Evolutionary conservation across 2,113 vertebrate genomes (phyloP), one percentile per base, ranked within the genome.

Genomic region (Ibidorhyncha struthersii): DNA sequence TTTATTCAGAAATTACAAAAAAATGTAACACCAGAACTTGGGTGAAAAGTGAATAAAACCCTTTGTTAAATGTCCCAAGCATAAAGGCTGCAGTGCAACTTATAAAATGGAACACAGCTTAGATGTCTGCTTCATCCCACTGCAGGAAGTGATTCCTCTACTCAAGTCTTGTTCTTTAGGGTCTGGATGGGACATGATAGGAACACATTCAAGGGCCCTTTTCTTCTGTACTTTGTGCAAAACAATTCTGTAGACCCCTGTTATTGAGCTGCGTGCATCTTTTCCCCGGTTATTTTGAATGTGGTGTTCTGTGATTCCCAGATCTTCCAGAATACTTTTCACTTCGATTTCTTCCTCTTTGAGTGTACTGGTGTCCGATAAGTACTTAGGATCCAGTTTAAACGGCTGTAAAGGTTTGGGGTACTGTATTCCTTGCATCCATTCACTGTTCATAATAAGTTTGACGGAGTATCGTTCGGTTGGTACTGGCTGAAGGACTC

Each of bases 81-180:
- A 62, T 79, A 23, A 86, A 86, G 73, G 79, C 84, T 89, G 55
- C 58, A 84, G 84, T n/a, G 79, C 82, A 73, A 85, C 94, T 99
- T 98, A 99, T 98, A 99, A 98, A 98, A 99, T 98, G n/a, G 98
- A 97, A 95, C 99, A 99, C 69, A 99, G 98, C 95, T 99, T 99
- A 29, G 99, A 99, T 5, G 99, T 99, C 94, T 99, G 98, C 76
- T 98, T 98, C 90, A 99, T 97, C 93, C 98, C 98, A 38, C 98
- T 97, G 90, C 98, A 98, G 58, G 98, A 97, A 56, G 98, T 98
- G 49, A 98, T 95, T 16, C 98, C 98, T 94, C 98, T 99, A 96
- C 98, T 99, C 41, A 93, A 95, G 94, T 99, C 98, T 52, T 89
- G 93, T 50, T 96, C 95, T 76, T 97, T 96, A 10, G 95, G 84